Conservation (phyloP, 2,797 vertebrate genomes). For the Paramormyrops hopkinsi region DNA sequence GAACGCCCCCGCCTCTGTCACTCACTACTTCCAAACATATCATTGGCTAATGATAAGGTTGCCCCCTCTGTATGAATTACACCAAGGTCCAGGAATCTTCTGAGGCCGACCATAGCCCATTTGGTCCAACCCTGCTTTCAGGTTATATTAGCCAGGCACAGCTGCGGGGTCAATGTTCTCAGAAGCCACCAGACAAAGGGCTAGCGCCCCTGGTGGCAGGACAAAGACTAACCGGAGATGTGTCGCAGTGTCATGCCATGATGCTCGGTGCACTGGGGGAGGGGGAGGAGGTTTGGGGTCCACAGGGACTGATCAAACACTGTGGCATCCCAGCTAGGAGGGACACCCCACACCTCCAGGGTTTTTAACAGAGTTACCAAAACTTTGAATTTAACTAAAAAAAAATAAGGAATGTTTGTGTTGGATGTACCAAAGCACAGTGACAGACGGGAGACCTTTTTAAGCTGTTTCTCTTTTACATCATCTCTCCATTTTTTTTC, state of each 20-base stretch:
- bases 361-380: background rate
- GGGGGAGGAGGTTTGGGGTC: background rate
- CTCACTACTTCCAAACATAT: background rate
- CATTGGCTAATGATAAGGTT: background rate
- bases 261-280: slow-evolving; percentile 17
- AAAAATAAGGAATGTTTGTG: background rate
- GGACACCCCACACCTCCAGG: background rate
- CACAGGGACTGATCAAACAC: background rate
- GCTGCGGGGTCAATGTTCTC: slow-evolving; percentile 51
- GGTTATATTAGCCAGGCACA: background rate
- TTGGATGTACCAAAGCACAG: background rate
- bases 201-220: slow-evolving; percentile 20
- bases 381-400: background rate
- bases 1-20: background rate
- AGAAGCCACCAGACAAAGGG: slow-evolving; percentile 30
- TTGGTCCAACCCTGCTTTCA: background rate
- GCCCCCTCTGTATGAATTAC: background rate
- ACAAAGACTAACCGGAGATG: background rate
- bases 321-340: background rate
- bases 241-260: slow-evolving; percentile 18
- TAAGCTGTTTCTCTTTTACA: background rate
- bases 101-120: background rate
- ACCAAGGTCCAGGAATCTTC: background rate
- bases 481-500: background rate
- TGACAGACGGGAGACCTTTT: background rate